A percentile compares a stretch with the other conserved stretches of the same genome.
phyloP scores from a whole-genome alignment of 2,888 invertebrate species.

The Leptopilina myrica region DNA sequence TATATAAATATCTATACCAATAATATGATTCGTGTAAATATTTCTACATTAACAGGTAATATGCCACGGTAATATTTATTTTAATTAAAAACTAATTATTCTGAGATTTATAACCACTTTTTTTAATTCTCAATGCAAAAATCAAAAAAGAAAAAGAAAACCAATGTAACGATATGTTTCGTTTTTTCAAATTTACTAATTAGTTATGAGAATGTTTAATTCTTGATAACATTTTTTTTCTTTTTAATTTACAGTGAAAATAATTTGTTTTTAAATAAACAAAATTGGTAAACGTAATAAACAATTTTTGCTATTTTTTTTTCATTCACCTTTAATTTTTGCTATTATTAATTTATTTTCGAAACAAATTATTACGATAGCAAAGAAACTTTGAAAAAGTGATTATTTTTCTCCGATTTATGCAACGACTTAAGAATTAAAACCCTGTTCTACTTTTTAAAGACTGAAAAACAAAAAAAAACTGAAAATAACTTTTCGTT shows the following conservation, averaged over 20 bases:
- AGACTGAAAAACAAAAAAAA: not conserved
- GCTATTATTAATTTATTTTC: too few relatives aligned
- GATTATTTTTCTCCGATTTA: not conserved
- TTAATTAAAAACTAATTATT: not conserved
- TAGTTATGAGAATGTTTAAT: too few relatives aligned
- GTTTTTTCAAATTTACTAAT: not conserved
- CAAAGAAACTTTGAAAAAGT: not conserved
- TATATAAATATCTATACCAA: constrained; percentile 54
- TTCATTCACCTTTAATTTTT: too few relatives aligned
- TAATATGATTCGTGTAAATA: constrained; percentile 55
- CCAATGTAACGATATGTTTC: not conserved
- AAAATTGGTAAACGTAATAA: too few relatives aligned
- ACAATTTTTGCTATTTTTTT: too few relatives aligned
- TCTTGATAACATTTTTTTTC: too few relatives aligned
- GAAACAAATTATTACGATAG: too few relatives aligned
- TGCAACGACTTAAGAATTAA: not conserved
- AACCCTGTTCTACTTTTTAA: constrained; percentile 20
- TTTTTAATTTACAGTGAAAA: too few relatives aligned
- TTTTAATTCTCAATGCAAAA: not conserved
- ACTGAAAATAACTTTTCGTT: not conserved
- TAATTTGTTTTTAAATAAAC: too few relatives aligned
- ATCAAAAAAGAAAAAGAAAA: not conserved
- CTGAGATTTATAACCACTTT: not conserved
- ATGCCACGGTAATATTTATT: constrained; percentile 23
- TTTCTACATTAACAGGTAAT: constrained; percentile 59